Evolutionary conservation across 2,113 vertebrate species (phyloP).

Genomic region (Nannobrachium achirus): DNA sequence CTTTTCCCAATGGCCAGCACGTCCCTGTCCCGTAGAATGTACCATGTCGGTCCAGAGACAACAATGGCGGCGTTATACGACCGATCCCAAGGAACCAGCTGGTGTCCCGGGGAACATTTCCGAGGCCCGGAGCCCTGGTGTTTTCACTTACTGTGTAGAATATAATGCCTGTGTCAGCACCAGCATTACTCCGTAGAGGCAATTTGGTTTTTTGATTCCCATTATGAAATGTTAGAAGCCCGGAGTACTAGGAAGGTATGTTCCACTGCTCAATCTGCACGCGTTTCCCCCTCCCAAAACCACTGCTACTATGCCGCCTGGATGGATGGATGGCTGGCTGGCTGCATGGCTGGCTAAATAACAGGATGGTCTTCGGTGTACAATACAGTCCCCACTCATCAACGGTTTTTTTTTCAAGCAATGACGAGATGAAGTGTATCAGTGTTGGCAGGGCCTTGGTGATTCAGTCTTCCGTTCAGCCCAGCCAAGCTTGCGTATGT

Average conservation of each 20-base stretch:
- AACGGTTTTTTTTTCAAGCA: slow-evolving; percentile 35
- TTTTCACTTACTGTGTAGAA: slow-evolving; percentile 60
- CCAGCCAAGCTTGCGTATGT: slow-evolving; percentile 46
- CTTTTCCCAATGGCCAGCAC: too few relatives aligned
- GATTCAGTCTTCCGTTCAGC: slow-evolving; percentile 57
- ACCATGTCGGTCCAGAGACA: slow-evolving; percentile 37
- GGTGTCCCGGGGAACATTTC: slow-evolving; percentile 43
- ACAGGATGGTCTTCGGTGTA: slow-evolving; percentile 11
- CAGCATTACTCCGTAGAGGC: slow-evolving; percentile 39
- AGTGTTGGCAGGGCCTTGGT: slow-evolving; percentile 40
- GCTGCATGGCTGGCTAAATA: slow-evolving; percentile 25
- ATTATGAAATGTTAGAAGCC: slow-evolving; percentile 66
- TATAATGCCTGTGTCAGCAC: slow-evolving; percentile 53
- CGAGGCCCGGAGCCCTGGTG: slow-evolving; percentile 43
- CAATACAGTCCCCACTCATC: slow-evolving; percentile 55
- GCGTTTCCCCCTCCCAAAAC: slow-evolving; percentile 65
- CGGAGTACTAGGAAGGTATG: slow-evolving; percentile 59
- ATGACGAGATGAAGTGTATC: slow-evolving; percentile 46
- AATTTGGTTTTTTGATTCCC: slow-evolving; percentile 58
- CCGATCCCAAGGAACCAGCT: slow-evolving; percentile 33
- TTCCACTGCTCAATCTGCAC: slow-evolving; percentile 61
- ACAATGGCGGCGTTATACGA: slow-evolving; percentile 33
- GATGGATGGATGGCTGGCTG: slow-evolving; percentile 37
- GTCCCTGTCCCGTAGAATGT: too few relatives aligned
- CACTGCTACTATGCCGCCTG: slow-evolving; percentile 54